Conservation (phyloP, 2,888 invertebrate genomes). For the Microdon myrmicae region DNA sequence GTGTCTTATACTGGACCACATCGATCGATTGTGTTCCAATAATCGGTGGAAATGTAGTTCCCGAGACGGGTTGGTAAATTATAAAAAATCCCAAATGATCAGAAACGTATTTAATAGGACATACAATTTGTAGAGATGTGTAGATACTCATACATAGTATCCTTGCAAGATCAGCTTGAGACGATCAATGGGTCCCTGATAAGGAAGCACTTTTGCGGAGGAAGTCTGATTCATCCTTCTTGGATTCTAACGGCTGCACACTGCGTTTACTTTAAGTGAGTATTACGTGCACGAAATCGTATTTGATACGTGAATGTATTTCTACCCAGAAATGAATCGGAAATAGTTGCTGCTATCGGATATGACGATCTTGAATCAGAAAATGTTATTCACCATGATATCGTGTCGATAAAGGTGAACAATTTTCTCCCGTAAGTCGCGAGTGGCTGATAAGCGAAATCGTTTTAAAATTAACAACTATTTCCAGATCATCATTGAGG, state of each 20-base stretch:
- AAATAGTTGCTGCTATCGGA: slow-evolving; percentile 59
- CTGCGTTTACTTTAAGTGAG: slow-evolving; percentile 63
- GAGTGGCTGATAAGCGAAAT: neutral
- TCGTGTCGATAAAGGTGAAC: slow-evolving; percentile 57
- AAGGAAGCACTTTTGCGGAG: slow-evolving; percentile 64
- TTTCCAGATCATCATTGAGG: slow-evolving; percentile 57
- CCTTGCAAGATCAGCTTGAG: slow-evolving; percentile 58
- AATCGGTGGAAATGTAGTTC: slow-evolving; percentile 59
- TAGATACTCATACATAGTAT: slow-evolving; percentile 63
- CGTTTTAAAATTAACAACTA: slow-evolving; percentile 2
- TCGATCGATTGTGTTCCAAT: slow-evolving; percentile 57
- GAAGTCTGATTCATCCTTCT: slow-evolving; percentile 58
- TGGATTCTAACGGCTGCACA: slow-evolving; percentile 65
- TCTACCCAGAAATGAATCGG: slow-evolving; percentile 54
- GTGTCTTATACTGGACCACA: slow-evolving; percentile 39
- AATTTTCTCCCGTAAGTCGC: slow-evolving; percentile 62
- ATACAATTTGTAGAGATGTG: slow-evolving; percentile 32
- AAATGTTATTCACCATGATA: slow-evolving; percentile 52
- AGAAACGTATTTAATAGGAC: slow-evolving; percentile 3
- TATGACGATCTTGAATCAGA: slow-evolving; percentile 56
- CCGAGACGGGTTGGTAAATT: slow-evolving; percentile 48
- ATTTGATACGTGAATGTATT: neutral
- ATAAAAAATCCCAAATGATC: neutral
- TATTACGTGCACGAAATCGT: slow-evolving; percentile 3
- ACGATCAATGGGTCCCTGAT: slow-evolving; percentile 6